Base-by-base conservation (phyloP, 2,888 invertebrate genomes). In the Drosophila bunnanda region DNA sequence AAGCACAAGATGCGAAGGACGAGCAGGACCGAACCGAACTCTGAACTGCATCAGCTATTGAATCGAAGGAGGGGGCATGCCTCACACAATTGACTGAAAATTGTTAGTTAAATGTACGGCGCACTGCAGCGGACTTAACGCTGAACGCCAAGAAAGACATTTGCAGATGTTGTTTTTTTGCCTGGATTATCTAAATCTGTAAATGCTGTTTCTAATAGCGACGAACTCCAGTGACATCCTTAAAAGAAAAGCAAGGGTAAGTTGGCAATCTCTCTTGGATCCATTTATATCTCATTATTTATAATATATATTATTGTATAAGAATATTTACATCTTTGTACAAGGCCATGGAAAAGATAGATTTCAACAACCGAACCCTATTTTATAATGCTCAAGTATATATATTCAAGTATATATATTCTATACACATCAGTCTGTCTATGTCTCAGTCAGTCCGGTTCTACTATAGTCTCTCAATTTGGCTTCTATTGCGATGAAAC, bases 71-170 rank as follows among this genome's bases (percentile, higher is more conserved):
- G 32, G 54, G 75, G 32, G 52, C 57, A 43, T 43, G 20, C 39
- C 48, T 34, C 60, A 72, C 82, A 86, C 76, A 84, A 88, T 87
- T 78, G 81, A 84, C 84, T 83, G 76, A 72, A 83, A 84, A 87
- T 83, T 67, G 83, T 72, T 72, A 71, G 72, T 66, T 55, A 55
- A 55, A 55, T 48, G 55, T 69, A 54, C 25, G 44, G 36, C 28
- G 53, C 30, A 44, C 22, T 38, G 52, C n/a, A 44, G 36, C n/a
- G 38, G 38, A 13, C 38, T 53, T 53, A 79, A 46, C 55, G 48
- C 60, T 46, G 50, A 38, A 22, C 48, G 43, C 46, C 66, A 46
- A 38, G 25, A 56, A 55, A 50, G 57, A 61, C 73, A 88, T 65
- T 88, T 76, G 72, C 70, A 71, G 76, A 79, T 71, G 69, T 5